Percentiles rank a stretch among this genome's conserved stretches.
These are phyloP conservation scores for Coptodon bakossiorum DNA, from an alignment of 2,113 vertebrate genomes.

Conservation along the genomic window DNA sequence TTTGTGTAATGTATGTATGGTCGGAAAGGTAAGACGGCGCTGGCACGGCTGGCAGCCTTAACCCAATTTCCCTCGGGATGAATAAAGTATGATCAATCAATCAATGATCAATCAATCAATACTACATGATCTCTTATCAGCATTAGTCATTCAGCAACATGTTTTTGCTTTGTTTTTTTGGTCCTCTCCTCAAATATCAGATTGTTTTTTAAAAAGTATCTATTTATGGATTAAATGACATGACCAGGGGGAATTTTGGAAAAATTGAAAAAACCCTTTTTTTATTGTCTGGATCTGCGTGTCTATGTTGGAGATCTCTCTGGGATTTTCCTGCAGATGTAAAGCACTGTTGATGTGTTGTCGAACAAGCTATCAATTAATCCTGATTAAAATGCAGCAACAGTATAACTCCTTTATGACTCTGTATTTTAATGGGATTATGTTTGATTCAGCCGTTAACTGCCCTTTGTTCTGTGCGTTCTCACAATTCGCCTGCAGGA, in stretches of 20 bases:
- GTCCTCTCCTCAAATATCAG: not conserved
- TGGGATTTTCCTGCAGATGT: not conserved
- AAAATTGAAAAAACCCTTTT: not conserved
- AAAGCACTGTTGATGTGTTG: not conserved
- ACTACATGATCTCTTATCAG: not conserved
- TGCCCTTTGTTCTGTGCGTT: not conserved
- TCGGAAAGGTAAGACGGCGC: no score
- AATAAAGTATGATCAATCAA: no score
- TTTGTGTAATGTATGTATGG: no score
- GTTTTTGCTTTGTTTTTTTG: not conserved
- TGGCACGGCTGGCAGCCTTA: no score
- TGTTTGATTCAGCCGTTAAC: not conserved
- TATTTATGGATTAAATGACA: not conserved
- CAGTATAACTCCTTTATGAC: not conserved
- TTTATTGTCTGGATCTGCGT: not conserved
- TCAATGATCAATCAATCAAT: no score
- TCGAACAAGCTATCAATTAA: not conserved
- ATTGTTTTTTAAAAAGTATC: not conserved
- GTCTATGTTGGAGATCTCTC: not conserved
- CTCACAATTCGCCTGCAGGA: not conserved
- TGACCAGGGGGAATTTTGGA: not conserved
- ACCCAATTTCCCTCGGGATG: no score
- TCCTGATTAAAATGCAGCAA: not conserved
- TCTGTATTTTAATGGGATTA: not conserved
- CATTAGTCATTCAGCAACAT: not conserved